Percentiles rank a stretch among this genome's conserved stretches.
phyloP scores from a whole-genome alignment of 2,888 invertebrate genomes.

The Fabriciana adippe region DNA sequence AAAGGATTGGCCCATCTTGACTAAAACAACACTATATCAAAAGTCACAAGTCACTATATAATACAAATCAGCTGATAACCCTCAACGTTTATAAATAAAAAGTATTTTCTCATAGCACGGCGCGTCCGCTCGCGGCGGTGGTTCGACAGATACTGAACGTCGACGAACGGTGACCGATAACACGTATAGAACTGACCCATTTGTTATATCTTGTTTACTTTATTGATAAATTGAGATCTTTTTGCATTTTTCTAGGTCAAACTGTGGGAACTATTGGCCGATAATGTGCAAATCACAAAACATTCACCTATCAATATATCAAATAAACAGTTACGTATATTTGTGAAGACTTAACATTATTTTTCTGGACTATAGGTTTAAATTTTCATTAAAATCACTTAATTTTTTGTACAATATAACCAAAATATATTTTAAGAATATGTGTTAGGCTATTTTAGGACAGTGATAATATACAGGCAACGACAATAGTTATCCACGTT shows the following conservation, averaged over 20 bases:
- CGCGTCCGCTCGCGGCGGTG: conserved; percentile 41
- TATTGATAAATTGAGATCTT: conserved; percentile 30
- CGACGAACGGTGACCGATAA: conserved; percentile 50
- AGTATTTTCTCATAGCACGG: conserved; percentile 33
- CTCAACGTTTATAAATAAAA: background rate
- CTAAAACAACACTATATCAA: conserved; percentile 49
- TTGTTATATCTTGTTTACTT: conserved; percentile 41
- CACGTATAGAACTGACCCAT: conserved; percentile 45
- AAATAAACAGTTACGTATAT: too few species aligned
- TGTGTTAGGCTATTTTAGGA: too few species aligned
- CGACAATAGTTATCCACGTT: too few species aligned
- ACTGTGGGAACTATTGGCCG: background rate
- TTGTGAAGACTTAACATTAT: too few species aligned
- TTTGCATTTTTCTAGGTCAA: conserved; percentile 21
- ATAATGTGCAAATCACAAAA: background rate
- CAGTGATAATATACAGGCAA: too few species aligned
- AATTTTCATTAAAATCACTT: too few species aligned
- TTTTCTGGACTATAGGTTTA: too few species aligned
- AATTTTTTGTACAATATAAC: too few species aligned
- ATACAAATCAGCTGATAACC: conserved; percentile 61
- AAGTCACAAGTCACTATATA: conserved; percentile 23
- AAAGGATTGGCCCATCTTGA: conserved; percentile 76
- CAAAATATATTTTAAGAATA: too few species aligned
- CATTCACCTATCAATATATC: too few species aligned
- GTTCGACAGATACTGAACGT: conserved; percentile 36